Percentiles rank a stretch among this genome's conserved stretches.
phyloP scores from a whole-genome alignment of 1,140 invertebrate species.

The Drosophila pseudoananassae region DNA sequence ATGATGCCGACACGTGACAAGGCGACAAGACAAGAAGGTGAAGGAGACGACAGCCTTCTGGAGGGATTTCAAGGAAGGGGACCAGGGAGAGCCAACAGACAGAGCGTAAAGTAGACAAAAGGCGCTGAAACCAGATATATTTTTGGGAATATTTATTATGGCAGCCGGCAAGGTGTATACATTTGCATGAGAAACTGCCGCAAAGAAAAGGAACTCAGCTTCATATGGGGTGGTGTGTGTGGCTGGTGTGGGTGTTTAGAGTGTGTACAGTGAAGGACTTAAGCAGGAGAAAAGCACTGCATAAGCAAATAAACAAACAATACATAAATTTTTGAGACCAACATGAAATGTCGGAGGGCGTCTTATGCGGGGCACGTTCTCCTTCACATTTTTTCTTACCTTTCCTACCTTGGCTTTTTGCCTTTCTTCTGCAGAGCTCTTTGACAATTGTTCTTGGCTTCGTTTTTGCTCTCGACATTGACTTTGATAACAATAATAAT shows the following conservation, averaged over 20 bases:
- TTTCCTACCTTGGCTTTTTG: conserved; percentile 28
- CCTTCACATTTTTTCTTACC: conserved; percentile 13
- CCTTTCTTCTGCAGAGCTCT: conserved; percentile 16
- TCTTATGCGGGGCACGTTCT: conserved; percentile 63
- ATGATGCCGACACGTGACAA: conserved; percentile 81
- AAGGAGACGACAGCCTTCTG: conserved; percentile 11
- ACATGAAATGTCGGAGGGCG: conserved; percentile 26
- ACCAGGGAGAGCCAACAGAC: conserved; percentile 11
- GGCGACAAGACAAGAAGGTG: conserved; percentile 36
- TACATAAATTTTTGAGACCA: conserved; percentile 72
- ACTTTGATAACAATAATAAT: conserved; percentile 71
- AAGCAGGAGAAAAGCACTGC: conserved; percentile 66
- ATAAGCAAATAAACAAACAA: conserved; percentile 82
- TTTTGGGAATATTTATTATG: conserved; percentile 76
- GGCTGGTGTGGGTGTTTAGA: background rate
- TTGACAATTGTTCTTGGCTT: conserved; percentile 20
- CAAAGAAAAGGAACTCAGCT: conserved; percentile 9
- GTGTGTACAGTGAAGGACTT: conserved; percentile 8
- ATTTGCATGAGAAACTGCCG: conserved; percentile 70
- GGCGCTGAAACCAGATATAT: conserved; percentile 79
- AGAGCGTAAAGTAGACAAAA: conserved; percentile 62
- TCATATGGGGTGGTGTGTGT: conserved; percentile 10
- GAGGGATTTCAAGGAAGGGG: conserved; percentile 5
- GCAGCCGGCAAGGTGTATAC: conserved; percentile 70
- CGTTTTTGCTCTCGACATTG: conserved; percentile 44